Conservation (phyloP, 2,797 vertebrate genomes). For the Alosa sapidissima region DNA sequence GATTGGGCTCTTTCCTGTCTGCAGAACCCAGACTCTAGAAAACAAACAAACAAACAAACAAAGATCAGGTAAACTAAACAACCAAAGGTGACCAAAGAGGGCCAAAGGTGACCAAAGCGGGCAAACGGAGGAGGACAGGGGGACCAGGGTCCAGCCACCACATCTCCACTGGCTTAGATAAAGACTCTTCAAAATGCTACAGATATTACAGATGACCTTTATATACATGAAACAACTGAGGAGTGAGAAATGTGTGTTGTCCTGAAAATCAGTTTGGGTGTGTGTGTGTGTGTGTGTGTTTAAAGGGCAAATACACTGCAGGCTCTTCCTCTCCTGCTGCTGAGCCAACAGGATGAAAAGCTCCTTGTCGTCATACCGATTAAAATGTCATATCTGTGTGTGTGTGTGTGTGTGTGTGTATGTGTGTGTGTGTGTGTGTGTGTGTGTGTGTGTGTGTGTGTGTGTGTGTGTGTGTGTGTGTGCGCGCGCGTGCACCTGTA, state of each 20-base stretch:
- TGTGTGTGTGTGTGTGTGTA: slow-evolving; percentile 12
- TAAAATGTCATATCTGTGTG: background rate
- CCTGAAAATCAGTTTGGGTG: background rate
- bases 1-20: slow-evolving; percentile 84
- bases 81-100: background rate
- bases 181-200: background rate
- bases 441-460: slow-evolving; percentile 22
- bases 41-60: slow-evolving; percentile 37
- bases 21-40: slow-evolving; percentile 89
- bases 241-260: slow-evolving; percentile 38
- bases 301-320: background rate
- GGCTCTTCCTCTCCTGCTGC: slow-evolving; percentile 14
- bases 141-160: background rate
- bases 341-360: slow-evolving; percentile 14
- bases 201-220: slow-evolving; percentile 10
- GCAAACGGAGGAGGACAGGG: background rate
- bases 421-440: slow-evolving; percentile 21
- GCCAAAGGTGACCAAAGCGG: too few species aligned
- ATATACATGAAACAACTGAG: slow-evolving; percentile 14
- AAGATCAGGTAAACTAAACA: slow-evolving; percentile 25
- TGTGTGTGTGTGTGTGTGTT: slow-evolving; percentile 14
- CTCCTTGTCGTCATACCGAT: slow-evolving; percentile 1
- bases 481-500: background rate
- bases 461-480: background rate
- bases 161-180: background rate